Evolutionary conservation across 2,888 invertebrate genomes (phyloP), one percentile per base, ranked within the genome.

Genomic region (Embidobia sp.): DNA sequence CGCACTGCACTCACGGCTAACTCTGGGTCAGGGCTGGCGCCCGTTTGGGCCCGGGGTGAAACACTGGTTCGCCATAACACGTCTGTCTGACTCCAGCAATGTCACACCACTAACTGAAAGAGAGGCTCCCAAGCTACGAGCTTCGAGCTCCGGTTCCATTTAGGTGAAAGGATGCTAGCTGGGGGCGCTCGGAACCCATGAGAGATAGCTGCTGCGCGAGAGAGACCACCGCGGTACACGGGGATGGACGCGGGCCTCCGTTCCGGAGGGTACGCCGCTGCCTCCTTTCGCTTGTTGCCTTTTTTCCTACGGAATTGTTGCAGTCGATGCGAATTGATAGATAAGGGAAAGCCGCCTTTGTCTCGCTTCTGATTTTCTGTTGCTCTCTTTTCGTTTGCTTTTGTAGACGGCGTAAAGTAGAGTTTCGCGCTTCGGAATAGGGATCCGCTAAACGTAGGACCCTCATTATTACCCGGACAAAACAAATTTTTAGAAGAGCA

Each of bases 101-200:
- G 86, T 85, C 87, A 85, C 86, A 85, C 86, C 83, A 87, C 87
- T 86, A 81, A 89, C 88, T 88, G 88, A 80, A 69, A 46, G 70
- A 84, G 66, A 84, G 80, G 72, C 75, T 59, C 67, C 69, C 63
- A 67, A 55, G 66, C 67, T 67, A 75, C 48, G 73, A 46, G 57
- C 61, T 64, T 53, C 69, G 57, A 53, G 66, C 78, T 67, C 76
- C 42, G 76, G 72, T 67, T 70, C 66, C 64, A 72, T 66, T 73
- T 66, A 59, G 78, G 44, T 63, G 77, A 73, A 63, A 78, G 73
- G 73, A 69, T 73, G 77, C 69, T 67, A 66, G 78, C 75, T 78
- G 78, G 72, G 76, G 78, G 78, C 67, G 78, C 75, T 75, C 72
- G 48, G 31, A 70, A 40, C 69, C 49, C 46, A 42, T 37, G 59